These are phyloP conservation scores for Peromyscus melanophrys DNA, from an alignment of 2,797 vertebrate genomes.

Conservation along the genomic window DNA sequence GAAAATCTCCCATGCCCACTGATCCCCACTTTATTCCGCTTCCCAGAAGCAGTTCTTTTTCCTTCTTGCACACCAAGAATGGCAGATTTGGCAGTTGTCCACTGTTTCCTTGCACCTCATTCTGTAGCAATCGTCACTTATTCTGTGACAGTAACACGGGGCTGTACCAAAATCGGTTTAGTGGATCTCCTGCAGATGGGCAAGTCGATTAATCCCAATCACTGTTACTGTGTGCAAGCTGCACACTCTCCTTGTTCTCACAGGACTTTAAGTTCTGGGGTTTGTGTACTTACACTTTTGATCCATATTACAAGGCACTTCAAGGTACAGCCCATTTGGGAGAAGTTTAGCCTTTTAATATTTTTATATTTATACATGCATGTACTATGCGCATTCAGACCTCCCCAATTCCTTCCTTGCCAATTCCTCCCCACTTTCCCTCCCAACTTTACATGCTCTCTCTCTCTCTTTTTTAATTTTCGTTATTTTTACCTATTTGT, in stretches of 20 bases:
- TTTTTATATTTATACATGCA: not conserved
- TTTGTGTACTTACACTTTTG: not conserved
- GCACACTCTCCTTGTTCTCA: not conserved
- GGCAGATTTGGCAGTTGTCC: accelerated
- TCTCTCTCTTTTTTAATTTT: not conserved
- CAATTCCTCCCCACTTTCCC: not conserved
- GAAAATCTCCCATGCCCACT: not conserved
- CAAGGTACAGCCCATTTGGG: not conserved
- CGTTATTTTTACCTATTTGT: not conserved
- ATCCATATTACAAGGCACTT: not conserved
- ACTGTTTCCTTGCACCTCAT: not conserved
- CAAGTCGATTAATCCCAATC: not conserved
- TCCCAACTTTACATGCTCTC: not conserved
- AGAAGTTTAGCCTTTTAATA: not conserved
- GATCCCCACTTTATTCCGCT: not conserved
- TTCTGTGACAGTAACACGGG: not conserved
- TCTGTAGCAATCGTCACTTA: not conserved
- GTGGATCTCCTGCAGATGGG: no score
- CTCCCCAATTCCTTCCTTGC: not conserved
- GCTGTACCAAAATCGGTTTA: not conserved
- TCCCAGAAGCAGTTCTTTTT: not conserved
- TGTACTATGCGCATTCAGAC: not conserved
- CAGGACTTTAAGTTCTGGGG: not conserved
- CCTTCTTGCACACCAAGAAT: not conserved
- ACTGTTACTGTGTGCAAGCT: not conserved